phyloP scores from a whole-genome alignment of 1,140 invertebrate genomes.

The Mizuhopecten yessoensis region DNA sequence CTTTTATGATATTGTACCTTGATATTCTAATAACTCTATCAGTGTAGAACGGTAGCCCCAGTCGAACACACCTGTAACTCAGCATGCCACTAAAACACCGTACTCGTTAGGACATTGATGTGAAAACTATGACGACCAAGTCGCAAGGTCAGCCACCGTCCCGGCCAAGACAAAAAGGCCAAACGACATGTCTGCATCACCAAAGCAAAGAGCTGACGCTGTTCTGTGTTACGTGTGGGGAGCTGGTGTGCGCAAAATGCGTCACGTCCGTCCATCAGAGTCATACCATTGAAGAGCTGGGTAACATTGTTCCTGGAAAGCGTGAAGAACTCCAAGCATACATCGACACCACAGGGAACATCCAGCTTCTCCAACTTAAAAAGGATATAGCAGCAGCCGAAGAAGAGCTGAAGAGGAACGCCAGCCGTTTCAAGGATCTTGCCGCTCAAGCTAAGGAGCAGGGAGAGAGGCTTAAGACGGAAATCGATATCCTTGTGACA shows the following conservation, averaged over 20 bases:
- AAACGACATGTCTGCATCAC: background rate
- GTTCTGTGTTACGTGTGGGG: background rate
- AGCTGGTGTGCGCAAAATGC: background rate
- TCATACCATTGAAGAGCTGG: background rate
- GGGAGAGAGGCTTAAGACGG: background rate
- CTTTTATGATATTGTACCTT: background rate
- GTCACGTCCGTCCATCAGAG: slow-evolving; percentile 4
- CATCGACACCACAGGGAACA: slow-evolving; percentile 8
- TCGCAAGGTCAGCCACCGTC: background rate
- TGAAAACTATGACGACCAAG: background rate
- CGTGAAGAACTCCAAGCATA: background rate
- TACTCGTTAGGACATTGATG: background rate
- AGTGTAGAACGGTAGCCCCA: background rate
- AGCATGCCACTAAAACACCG: background rate
- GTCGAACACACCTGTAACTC: background rate
- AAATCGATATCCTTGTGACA: background rate
- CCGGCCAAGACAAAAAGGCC: background rate
- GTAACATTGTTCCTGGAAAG: background rate
- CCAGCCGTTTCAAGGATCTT: background rate
- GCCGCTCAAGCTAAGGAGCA: background rate
- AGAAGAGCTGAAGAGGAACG: background rate
- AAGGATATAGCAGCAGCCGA: background rate
- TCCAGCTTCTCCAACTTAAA: background rate
- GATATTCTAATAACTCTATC: background rate
- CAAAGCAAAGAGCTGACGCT: background rate